These are phyloP conservation scores for Lepidurus couesii DNA, from an alignment of 1,140 invertebrate genomes.

Conservation along the genomic window DNA sequence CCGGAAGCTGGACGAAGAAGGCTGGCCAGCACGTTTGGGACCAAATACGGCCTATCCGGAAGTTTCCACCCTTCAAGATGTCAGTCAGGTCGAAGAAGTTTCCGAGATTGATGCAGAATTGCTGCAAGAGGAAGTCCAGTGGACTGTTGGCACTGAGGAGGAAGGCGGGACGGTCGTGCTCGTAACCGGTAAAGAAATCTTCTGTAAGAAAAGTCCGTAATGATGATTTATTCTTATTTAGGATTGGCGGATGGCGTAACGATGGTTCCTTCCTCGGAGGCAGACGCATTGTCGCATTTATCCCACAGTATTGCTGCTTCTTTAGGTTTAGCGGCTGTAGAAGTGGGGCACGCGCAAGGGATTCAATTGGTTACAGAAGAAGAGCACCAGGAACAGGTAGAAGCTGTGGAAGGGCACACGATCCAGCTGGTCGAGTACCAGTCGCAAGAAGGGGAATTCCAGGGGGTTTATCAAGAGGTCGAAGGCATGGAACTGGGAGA, in stretches of 20 bases:
- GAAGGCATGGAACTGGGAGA: slow-evolving; percentile 27
- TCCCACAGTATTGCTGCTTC: slow-evolving; percentile 53
- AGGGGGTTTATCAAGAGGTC: slow-evolving; percentile 22
- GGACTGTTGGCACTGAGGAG: slow-evolving; percentile 24
- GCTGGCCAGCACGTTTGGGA: slow-evolving; percentile 29
- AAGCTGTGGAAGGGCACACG: slow-evolving; percentile 2
- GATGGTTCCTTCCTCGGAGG: slow-evolving; percentile 48
- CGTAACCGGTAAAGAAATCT: slow-evolving; percentile 20
- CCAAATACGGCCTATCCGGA: slow-evolving; percentile 11
- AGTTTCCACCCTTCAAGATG: not conserved
- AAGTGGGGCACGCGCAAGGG: slow-evolving; percentile 22
- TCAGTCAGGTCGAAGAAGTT: not conserved
- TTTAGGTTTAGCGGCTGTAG: slow-evolving; percentile 46
- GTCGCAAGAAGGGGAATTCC: slow-evolving; percentile 15
- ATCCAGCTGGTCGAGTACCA: slow-evolving; percentile 18
- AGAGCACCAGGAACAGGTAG: slow-evolving; percentile 29
- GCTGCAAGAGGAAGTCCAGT: slow-evolving; percentile 27
- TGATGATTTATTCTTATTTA: not conserved
- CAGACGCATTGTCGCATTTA: slow-evolving; percentile 52
- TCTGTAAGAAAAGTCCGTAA: not conserved
- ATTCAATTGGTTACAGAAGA: slow-evolving; percentile 28
- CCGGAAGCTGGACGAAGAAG: slow-evolving; percentile 29
- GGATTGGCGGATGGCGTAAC: slow-evolving; percentile 25
- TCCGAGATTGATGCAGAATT: slow-evolving; percentile 26
- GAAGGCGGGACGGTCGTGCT: slow-evolving; percentile 29